Percentiles rank a stretch among this genome's conserved stretches.
Conservation (phyloP, 30 jellyfish, hydroid and myxozoan genomes). For the Mastigias papua region DNA sequence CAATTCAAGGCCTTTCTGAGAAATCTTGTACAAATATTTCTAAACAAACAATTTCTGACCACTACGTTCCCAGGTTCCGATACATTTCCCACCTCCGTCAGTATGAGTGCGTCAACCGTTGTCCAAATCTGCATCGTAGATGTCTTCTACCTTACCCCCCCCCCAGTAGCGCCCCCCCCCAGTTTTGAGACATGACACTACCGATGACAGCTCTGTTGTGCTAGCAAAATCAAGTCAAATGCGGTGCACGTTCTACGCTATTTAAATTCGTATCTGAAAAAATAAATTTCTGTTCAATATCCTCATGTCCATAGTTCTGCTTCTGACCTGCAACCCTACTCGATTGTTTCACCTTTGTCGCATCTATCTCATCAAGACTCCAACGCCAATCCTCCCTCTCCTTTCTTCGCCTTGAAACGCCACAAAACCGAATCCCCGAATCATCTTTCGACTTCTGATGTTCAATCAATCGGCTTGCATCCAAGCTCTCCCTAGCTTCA, state of each 20-base stretch:
- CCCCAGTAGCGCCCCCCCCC: too few relatives aligned
- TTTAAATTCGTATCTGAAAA: neutral
- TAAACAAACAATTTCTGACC: too few relatives aligned
- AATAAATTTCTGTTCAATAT: neutral
- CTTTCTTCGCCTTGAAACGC: neutral
- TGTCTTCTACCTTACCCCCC: too few relatives aligned
- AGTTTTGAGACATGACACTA: too few relatives aligned
- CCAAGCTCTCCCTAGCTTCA: neutral
- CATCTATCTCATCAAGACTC: slow-evolving; percentile 5
- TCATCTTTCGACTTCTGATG: slow-evolving; percentile 54
- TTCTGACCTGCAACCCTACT: neutral
- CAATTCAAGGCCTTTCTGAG: too few relatives aligned
- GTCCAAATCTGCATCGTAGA: too few relatives aligned
- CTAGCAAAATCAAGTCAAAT: too few relatives aligned
- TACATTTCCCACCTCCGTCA: too few relatives aligned
- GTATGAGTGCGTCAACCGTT: too few relatives aligned
- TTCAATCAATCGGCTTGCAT: neutral
- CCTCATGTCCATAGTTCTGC: neutral
- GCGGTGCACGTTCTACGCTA: neutral
- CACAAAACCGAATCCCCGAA: neutral
- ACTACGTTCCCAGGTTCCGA: too few relatives aligned
- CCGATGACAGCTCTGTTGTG: too few relatives aligned
- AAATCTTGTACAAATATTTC: too few relatives aligned
- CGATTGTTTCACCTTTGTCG: neutral
- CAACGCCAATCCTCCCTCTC: neutral